Evolutionary conservation across 2,113 vertebrate genomes (phyloP).

Genomic region (Chascanopsetta lugubris): DNA sequence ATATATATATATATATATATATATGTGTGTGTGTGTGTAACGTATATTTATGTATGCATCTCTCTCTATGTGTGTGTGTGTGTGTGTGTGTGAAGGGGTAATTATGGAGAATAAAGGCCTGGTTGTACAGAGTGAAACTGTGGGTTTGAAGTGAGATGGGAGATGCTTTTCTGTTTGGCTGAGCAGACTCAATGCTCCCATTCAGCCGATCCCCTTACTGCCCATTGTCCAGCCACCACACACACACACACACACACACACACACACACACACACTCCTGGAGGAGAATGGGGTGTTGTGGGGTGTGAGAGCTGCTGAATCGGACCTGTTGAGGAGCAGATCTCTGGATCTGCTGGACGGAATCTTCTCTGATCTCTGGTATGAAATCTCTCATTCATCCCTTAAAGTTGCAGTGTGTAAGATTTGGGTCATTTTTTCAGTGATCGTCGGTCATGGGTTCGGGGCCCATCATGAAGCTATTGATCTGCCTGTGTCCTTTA

Average conservation of each 20-base stretch:
- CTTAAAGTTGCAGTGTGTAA: too few species aligned
- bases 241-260: constrained; percentile 36
- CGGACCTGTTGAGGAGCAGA: constrained; percentile 30
- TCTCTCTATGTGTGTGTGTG: constrained; percentile 21
- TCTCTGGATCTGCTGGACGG: constrained; percentile 3
- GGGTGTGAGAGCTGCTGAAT: constrained; percentile 41
- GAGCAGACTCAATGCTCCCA: constrained; percentile 81
- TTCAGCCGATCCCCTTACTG: constrained; percentile 77
- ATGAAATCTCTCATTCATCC: neutral
- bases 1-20: neutral
- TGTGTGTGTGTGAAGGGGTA: constrained; percentile 71
- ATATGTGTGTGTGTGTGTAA: constrained; percentile 19
- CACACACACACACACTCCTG: constrained; percentile 42
- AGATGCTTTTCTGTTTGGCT: constrained; percentile 86
- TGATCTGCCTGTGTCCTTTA: constrained; percentile 63
- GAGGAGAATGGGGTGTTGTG: constrained; percentile 36
- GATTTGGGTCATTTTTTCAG: too few species aligned
- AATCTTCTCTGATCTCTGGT: neutral
- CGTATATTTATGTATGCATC: constrained; percentile 23
- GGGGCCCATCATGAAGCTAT: constrained; percentile 66
- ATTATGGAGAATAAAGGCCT: constrained; percentile 80
- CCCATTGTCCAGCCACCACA: constrained; percentile 75
- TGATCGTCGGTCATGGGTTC: constrained; percentile 59
- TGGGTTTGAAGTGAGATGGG: constrained; percentile 83
- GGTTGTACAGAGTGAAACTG: constrained; percentile 80